Base-by-base conservation (phyloP, 2,797 vertebrate species). In the Gymnocypris eckloni region DNA sequence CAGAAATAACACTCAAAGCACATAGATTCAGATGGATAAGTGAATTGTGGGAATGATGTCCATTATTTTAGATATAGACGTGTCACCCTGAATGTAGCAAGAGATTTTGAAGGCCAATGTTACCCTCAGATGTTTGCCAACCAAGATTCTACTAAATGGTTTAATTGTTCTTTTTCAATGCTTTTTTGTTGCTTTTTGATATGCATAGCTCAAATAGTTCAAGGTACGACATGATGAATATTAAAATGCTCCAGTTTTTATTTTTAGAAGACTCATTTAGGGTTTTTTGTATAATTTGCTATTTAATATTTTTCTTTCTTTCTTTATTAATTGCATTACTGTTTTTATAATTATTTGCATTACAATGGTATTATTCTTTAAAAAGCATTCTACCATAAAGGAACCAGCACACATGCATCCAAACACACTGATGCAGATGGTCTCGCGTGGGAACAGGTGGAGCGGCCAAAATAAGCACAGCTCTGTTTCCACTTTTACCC, bases 391-490 rank as follows among this genome's bases (percentile, higher is more conserved):
- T 48, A 28, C 37, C 20, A 0, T 11, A 77, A 77, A 43, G 20
- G 45, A 37, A 37, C 45, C 82, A 67, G 33, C 66, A 37, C 78
- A 69, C 16, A 48, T 67, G 79, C 81, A 85, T 66, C 41, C 52
- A 25, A 20, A 41, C 18, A 72, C 33, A 67, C 28, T 73, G 52
- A 64, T 16, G 67, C 6, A n/a, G 20, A 80, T 56, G 71, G 22
- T 76, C 43, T 72, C 8, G 66, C 9, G 61, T 86, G 82, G 84
- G n/a, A 87, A 88, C 86, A 86, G 69, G 86, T 87, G 84, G 39
- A 69, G 67, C 28, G 77, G 81, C 71, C 86, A 86, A 83, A 82
- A 85, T 83, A 88, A 86, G 81, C 70, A 66, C 78, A 87, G 81
- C 59, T 75, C 69, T 50, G 56, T 84, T 64, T 82, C 59, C 50